Base-by-base conservation (phyloP, 2,888 invertebrate species). In the Bursaphelenchus okinawaensis region DNA sequence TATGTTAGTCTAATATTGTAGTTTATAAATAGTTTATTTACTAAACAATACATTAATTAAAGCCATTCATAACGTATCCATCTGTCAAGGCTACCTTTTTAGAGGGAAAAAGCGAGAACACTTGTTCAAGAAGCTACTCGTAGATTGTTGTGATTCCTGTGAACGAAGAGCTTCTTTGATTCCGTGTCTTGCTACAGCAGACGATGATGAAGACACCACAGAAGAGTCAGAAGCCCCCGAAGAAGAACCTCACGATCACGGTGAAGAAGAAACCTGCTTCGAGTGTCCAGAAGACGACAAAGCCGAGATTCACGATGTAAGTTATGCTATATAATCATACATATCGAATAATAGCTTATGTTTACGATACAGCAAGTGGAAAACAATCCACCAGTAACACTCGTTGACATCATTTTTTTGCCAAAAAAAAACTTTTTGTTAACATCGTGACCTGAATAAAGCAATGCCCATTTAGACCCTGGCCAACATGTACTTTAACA, bases 231-330 rank as follows among this genome's bases (percentile, higher is more conserved):
- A 68, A 40, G 65, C 55, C 0, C 68, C 58, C 6, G 63, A 55
- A 22, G 71, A 68, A 26, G 74, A 72, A 24, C 74, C 74, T n/a
- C 68, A 67, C 23, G 69, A 71, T 19, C 71, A 72, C 8, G 74
- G 70, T 16, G 74, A 74, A 28, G 68, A 54, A 4, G 74, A 56
- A 22, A 74, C 69, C 20, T 52, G 75, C 66, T 68, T 80, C 76
- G 81, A 80, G 61, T 80, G 81, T 58, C 70, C 69, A 29, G 74
- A 80, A 56, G 72, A 71, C 26, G 74, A 75, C 66, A 80, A 80
- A 66, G 75, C 80, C 27, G 79, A 81, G 56, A 73, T 80, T 23
- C 81, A 80, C 59, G 81, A 80, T 72, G 80, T 79, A 54, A 55
- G 69, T 8, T 19, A 28, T 1, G 1, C 52, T 31, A 9, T 52